These are phyloP conservation scores for Tachysurus vachellii DNA, from an alignment of 2,113 vertebrate species.

Conservation along the genomic window DNA sequence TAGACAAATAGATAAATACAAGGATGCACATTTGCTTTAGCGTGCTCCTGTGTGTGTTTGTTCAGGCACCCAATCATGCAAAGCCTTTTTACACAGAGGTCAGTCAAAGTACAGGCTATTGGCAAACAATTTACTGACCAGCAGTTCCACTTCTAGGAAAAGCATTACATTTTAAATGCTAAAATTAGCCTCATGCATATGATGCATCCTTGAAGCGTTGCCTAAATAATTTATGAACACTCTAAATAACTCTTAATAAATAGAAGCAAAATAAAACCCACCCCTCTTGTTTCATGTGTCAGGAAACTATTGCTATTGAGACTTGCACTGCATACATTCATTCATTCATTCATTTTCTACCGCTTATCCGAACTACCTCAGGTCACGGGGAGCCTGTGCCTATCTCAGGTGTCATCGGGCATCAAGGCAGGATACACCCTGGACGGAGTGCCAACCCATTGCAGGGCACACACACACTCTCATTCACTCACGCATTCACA, in stretches of 20 bases:
- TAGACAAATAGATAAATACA: background rate
- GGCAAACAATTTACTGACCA: background rate
- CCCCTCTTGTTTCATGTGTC: background rate
- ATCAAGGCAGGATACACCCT: too few relatives aligned
- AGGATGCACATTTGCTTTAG: background rate
- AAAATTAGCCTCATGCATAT: background rate
- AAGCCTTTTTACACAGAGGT: background rate
- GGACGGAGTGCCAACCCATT: too few relatives aligned
- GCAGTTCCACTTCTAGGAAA: background rate
- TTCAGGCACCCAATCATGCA: background rate
- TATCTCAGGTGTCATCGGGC: too few relatives aligned
- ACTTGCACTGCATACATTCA: too few relatives aligned
- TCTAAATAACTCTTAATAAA: background rate
- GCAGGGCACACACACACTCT: too few relatives aligned
- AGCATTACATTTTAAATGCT: background rate
- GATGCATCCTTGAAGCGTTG: background rate
- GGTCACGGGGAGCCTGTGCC: too few relatives aligned
- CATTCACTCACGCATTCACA: too few relatives aligned
- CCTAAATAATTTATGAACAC: background rate
- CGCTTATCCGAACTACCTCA: too few relatives aligned
- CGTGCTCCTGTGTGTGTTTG: background rate
- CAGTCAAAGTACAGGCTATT: background rate
- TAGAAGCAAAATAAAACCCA: background rate
- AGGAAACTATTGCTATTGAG: background rate
- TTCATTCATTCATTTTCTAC: too few relatives aligned